A percentile compares a stretch with the other conserved stretches of the same genome.
Conservation (phyloP, 2,888 invertebrate genomes). For the Metacarcinus magister region DNA sequence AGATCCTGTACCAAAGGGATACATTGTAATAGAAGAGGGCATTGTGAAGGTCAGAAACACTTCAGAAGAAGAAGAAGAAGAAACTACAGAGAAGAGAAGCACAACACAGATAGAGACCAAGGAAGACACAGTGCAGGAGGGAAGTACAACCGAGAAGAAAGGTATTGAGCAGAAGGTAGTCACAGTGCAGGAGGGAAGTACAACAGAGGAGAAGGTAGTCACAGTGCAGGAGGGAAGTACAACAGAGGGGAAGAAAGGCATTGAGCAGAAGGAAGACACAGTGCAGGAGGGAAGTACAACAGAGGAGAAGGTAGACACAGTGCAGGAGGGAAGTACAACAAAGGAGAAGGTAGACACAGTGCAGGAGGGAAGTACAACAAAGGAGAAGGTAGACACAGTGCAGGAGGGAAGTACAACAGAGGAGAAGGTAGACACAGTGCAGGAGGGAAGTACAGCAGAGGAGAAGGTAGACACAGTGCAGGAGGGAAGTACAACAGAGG, state of each 20-base stretch:
- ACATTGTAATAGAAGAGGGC: neutral
- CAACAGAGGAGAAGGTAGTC: neutral
- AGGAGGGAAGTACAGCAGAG: neutral
- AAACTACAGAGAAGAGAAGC: neutral
- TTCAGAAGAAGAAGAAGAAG: neutral
- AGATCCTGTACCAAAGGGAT: neutral
- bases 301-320: neutral
- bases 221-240: neutral
- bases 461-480: neutral
- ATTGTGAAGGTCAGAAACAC: neutral
- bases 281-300: neutral
- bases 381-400: neutral
- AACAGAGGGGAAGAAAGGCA: neutral
- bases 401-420: neutral
- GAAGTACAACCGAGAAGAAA: neutral
- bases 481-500: neutral
- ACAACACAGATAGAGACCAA: neutral
- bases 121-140: neutral
- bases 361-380: neutral
- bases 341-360: neutral
- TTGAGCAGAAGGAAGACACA: neutral
- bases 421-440: neutral
- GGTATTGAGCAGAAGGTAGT: neutral
- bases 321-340: neutral
- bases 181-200: neutral